Base-by-base conservation (phyloP, 2,888 invertebrate species). In the Coronaproctus castanopsis region DNA sequence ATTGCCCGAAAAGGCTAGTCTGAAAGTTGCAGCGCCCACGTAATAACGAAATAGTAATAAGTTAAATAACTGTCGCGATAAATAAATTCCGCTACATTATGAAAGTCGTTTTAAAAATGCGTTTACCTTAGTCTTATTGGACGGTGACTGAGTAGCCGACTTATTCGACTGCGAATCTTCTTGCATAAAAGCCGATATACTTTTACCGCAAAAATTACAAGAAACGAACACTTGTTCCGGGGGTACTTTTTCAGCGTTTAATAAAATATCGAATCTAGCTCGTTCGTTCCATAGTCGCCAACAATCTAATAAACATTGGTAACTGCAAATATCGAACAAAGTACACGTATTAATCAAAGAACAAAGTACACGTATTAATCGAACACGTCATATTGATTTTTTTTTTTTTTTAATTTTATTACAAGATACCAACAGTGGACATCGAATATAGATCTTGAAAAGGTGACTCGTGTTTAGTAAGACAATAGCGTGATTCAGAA, bases 181-280 rank as follows among this genome's bases (percentile, higher is more conserved):
- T 52, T 59, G 59, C 24, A 59, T 55, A 36, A 55, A 59, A 1
- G 59, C 55, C 1, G 59, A 87, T 65, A 95, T 87, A 63, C 87
- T 86, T 75, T 93, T 93, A 57, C 91, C 89, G 75, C 95, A 96
- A 75, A 90, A 96, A 69, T 88, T 90, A 73, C 96, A 96, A 3
- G 89, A 85, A 60, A 93, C 82, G 69, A 81, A 86, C 48, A 88
- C 83, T 67, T 80, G 80, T 65, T 79, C 79, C 0, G 77, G 73
- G 2, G 77, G 76, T 14, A 77, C 75, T 64, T 79, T 77, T 64
- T 73, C 74, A 48, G 75, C 74, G 67, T 80, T 78, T 71, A 83
- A 79, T 69, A 81, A 80, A 65, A 90, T 87, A 74, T 95, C 93
- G 70, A 95, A 85, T 68, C 86, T 81, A 2, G 90, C 89, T 57